phyloP scores from a whole-genome alignment of 2,888 invertebrate genomes.

The Oscheius sp. region DNA sequence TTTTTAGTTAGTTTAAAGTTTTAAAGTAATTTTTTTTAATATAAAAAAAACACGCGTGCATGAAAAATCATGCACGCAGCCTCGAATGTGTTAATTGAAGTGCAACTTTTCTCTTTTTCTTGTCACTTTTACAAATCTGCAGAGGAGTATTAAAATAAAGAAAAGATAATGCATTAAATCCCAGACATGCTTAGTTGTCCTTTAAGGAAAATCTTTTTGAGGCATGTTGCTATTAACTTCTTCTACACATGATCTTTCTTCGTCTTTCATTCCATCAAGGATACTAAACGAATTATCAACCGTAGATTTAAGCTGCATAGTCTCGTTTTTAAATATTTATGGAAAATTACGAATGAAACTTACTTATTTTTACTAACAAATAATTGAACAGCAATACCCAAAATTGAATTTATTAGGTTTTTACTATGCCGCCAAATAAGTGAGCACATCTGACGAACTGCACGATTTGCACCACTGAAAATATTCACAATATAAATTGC shows the following conservation, averaged over 20 bases:
- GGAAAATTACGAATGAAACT: not conserved
- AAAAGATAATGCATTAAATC: too few relatives aligned
- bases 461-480: slow-evolving; percentile 40
- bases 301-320: slow-evolving; percentile 33
- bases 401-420: slow-evolving; percentile 38
- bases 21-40: too few relatives aligned
- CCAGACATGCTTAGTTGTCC: slow-evolving; percentile 18
- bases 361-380: slow-evolving; percentile 49
- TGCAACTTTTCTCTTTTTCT: slow-evolving; percentile 5
- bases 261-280: slow-evolving; percentile 32
- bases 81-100: too few relatives aligned
- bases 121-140: not conserved
- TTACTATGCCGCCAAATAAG: slow-evolving; percentile 52
- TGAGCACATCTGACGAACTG: slow-evolving; percentile 48
- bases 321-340: slow-evolving; percentile 24
- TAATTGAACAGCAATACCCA: slow-evolving; percentile 43
- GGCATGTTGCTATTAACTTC: slow-evolving; percentile 46
- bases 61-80: too few relatives aligned
- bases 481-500: not conserved
- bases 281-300: slow-evolving; percentile 41
- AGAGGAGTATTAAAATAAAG: not conserved
- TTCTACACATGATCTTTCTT: slow-evolving; percentile 41
- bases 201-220: not conserved
- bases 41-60: too few relatives aligned
- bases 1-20: too few relatives aligned